Conservation (phyloP, 2,113 vertebrate species). For the Phocoena sinus region DNA sequence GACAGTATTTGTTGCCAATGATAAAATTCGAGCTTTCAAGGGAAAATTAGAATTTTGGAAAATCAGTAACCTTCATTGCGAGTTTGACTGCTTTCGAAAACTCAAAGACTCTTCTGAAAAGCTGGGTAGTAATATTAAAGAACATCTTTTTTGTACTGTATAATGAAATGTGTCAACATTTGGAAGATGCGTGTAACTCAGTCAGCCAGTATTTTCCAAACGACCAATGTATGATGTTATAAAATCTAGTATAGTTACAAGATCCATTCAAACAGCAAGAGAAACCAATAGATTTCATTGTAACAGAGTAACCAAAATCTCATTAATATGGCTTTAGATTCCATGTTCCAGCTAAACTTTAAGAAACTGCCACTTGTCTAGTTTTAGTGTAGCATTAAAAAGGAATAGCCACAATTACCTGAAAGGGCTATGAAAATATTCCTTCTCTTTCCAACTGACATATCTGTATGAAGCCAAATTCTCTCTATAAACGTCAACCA, state of each 20-base stretch:
- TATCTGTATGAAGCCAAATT: not conserved
- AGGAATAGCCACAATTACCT: not conserved
- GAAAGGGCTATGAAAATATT: not conserved
- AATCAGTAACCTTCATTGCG: not conserved
- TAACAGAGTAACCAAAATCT: not conserved
- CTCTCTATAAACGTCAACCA: not conserved
- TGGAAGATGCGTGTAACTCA: not conserved
- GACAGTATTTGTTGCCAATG: not conserved
- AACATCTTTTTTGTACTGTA: not conserved
- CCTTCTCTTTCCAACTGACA: not conserved
- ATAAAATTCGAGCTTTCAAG: not conserved
- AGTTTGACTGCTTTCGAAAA: not conserved
- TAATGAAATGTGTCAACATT: not conserved
- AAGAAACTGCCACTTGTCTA: not conserved
- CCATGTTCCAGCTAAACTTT: not conserved
- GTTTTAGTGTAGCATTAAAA: not conserved
- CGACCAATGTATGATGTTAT: not conserved
- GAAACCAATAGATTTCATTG: not conserved
- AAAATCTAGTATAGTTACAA: not conserved
- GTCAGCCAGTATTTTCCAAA: not conserved
- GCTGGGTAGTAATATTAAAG: not conserved
- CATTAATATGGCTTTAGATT: not conserved
- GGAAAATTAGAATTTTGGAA: not conserved
- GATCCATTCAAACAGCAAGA: not conserved
- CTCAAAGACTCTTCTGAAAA: not conserved